These are phyloP conservation scores for Drosophila quadrilineata DNA, from an alignment of 1,140 invertebrate species.

Conservation along the genomic window DNA sequence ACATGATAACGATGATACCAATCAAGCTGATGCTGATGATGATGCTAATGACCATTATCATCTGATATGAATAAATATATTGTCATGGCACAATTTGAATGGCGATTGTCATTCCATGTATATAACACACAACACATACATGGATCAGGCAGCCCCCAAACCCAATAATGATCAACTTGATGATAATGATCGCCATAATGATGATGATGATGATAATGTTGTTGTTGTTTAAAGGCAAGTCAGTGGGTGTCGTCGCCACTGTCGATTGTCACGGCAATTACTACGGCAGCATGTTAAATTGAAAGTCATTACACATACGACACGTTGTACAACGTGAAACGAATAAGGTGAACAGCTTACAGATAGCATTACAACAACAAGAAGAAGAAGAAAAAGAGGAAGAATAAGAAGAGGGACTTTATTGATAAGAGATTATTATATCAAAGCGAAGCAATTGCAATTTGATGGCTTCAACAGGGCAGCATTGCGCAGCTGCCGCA, in stretches of 20 bases:
- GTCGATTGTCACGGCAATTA: slow-evolving; percentile 3
- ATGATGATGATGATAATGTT: slow-evolving; percentile 17
- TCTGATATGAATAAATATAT: slow-evolving; percentile 8
- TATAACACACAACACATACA: slow-evolving; percentile 7
- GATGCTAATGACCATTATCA: slow-evolving; percentile 8
- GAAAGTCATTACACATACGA: slow-evolving; percentile 36
- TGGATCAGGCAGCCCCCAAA: slow-evolving; percentile 2
- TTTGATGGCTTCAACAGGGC: slow-evolving; percentile 60
- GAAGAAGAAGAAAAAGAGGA: not conserved
- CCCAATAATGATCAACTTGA: not conserved
- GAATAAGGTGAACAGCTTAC: not conserved
- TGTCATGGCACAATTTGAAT: slow-evolving; percentile 13
- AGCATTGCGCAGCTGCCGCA: slow-evolving; percentile 38
- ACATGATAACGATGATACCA: too few species aligned
- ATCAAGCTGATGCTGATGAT: too few species aligned
- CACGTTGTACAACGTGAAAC: slow-evolving; percentile 16
- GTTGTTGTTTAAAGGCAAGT: slow-evolving; percentile 34
- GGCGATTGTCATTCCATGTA: slow-evolving; percentile 15
- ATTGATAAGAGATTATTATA: not conserved
- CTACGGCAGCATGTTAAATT: slow-evolving; percentile 1
- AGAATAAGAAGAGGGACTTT: not conserved
- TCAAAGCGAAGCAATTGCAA: slow-evolving; percentile 19
- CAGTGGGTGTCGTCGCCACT: slow-evolving; percentile 21
- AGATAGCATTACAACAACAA: not conserved
- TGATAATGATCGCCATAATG: slow-evolving; percentile 12